phyloP scores from a whole-genome alignment of 2,113 vertebrate genomes.

The Ramphastos sulfuratus region DNA sequence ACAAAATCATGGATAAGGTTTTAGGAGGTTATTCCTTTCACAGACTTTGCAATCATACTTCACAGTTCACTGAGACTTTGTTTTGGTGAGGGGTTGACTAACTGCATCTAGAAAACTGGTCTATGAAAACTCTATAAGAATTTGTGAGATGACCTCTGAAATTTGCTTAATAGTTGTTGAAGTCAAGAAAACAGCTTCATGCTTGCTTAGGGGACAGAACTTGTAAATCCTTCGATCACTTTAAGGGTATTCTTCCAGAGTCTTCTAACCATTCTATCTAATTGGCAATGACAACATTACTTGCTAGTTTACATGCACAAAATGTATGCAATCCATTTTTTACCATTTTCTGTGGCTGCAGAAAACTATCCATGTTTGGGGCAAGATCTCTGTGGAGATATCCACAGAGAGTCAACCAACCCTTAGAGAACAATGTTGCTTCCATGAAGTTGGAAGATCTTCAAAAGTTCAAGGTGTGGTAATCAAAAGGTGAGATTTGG shows the following conservation, averaged over 20 bases:
- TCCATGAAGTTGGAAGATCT: neutral
- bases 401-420: neutral
- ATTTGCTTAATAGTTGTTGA: neutral
- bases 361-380: neutral
- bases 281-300: neutral
- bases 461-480: neutral
- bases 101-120: neutral
- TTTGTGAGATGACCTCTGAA: neutral
- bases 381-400: neutral
- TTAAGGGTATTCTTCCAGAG: neutral
- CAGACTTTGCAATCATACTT: neutral
- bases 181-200: neutral
- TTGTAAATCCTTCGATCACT: neutral
- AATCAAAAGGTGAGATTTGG: neutral
- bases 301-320: neutral
- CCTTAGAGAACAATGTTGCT: neutral
- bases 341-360: neutral
- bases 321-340: neutral
- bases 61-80: neutral
- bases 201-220: neutral
- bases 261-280: neutral
- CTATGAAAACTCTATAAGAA: neutral
- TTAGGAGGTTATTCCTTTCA: neutral
- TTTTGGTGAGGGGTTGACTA: neutral
- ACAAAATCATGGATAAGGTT: neutral